Evolutionary conservation across 2,888 invertebrate genomes (phyloP).

Genomic region (Ophioninae sp.): DNA sequence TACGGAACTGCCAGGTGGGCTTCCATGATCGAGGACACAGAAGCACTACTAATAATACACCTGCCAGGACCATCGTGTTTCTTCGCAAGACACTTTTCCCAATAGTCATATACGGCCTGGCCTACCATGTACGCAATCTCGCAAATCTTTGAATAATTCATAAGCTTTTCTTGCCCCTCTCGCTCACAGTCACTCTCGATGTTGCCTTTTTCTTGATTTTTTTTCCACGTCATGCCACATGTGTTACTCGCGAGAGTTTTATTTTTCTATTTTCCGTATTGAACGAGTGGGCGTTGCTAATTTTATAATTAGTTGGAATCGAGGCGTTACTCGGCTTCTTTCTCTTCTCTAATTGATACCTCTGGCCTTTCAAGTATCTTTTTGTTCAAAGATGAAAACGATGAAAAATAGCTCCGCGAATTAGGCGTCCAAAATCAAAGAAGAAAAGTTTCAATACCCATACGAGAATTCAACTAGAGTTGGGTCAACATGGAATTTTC

Average conservation of each 20-base stretch:
- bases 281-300: not conserved
- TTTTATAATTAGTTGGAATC: not conserved
- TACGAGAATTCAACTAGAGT: no score
- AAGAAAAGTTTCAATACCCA: not conserved
- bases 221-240: constrained; percentile 5
- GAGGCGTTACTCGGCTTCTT: no score
- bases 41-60: not conserved
- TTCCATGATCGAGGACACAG: not conserved
- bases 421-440: no score
- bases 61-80: constrained; percentile 1
- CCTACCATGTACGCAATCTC: constrained; percentile 12
- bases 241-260: not conserved
- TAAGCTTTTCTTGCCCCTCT: constrained; percentile 3
- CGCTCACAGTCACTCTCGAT: constrained; percentile 3
- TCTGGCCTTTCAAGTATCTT: no score
- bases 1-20: not conserved
- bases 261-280: not conserved
- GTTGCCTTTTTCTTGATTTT: constrained; percentile 4
- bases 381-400: no score
- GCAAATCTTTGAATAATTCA: constrained; percentile 49
- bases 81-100: constrained; percentile 6
- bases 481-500: no score
- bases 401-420: no score
- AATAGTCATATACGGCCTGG: constrained; percentile 19
- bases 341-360: no score